Conservation (phyloP, 2,888 invertebrate species). For the Esperia sulphurella region DNA sequence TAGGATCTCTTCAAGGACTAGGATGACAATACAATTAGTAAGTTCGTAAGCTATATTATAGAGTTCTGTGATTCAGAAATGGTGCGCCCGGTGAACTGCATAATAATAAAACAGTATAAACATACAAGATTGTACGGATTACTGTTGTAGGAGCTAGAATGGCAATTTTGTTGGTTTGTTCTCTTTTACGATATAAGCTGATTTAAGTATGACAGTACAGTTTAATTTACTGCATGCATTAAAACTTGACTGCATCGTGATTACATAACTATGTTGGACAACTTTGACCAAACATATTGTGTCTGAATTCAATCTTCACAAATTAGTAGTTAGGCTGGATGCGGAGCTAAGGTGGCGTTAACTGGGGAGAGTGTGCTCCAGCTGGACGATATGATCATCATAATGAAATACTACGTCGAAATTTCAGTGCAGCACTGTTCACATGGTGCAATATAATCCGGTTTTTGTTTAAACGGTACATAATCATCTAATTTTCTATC, state of each 20-base stretch:
- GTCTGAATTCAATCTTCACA: too few relatives aligned
- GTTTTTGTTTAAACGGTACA: slow-evolving; percentile 26
- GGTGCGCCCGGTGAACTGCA: slow-evolving; percentile 59
- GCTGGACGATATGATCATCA: too few relatives aligned
- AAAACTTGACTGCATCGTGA: background rate
- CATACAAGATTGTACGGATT: slow-evolving; percentile 39
- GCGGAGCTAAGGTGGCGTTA: background rate
- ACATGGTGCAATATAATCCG: background rate
- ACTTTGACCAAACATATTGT: too few relatives aligned
- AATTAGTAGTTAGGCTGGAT: too few relatives aligned
- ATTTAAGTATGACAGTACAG: slow-evolving; percentile 10
- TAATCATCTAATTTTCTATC: slow-evolving; percentile 21
- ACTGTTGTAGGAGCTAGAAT: slow-evolving; percentile 22
- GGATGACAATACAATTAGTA: too few relatives aligned
- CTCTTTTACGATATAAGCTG: slow-evolving; percentile 18
- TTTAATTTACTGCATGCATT: slow-evolving; percentile 1
- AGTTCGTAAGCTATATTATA: slow-evolving; percentile 13
- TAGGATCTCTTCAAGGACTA: too few relatives aligned
- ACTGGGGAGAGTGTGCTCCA: too few relatives aligned
- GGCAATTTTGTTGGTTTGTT: slow-evolving; percentile 43
- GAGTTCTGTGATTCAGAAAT: slow-evolving; percentile 43
- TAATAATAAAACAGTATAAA: too few relatives aligned
- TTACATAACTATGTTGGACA: too few relatives aligned
- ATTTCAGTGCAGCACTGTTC: background rate
- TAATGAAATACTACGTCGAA: background rate